Percentiles rank a stretch among this genome's conserved stretches.
Conservation (phyloP, 2,797 vertebrate genomes). For the Pantherophis vulpinus region DNA sequence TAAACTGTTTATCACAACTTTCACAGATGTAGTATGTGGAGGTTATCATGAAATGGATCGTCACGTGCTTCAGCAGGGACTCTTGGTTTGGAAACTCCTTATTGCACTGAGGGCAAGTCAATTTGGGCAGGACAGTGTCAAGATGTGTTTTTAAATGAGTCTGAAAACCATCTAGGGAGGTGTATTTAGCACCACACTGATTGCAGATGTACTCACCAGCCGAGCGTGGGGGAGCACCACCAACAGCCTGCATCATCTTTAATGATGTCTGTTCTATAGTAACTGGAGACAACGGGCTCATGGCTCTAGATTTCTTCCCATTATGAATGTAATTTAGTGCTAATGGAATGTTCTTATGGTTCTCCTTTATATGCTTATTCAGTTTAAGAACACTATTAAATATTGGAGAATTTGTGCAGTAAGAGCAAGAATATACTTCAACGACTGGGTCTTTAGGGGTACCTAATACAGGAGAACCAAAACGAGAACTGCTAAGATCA, state of each 20-base stretch:
- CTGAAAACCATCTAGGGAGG: slow-evolving; percentile 94
- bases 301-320: slow-evolving; percentile 91
- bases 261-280: slow-evolving; percentile 86
- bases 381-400: slow-evolving; percentile 98
- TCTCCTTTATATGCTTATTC: slow-evolving; percentile 99
- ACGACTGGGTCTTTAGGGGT: slow-evolving; percentile 96
- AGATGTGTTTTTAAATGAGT: slow-evolving; percentile 97
- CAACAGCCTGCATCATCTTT: slow-evolving; percentile 86
- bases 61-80: slow-evolving; percentile 93
- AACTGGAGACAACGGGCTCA: slow-evolving; percentile 94
- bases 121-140: slow-evolving; percentile 88
- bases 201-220: slow-evolving; percentile 95
- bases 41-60: slow-evolving; percentile 95
- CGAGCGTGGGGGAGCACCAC: slow-evolving; percentile 80
- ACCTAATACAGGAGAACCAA: slow-evolving; percentile 92
- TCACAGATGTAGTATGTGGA: slow-evolving; percentile 98
- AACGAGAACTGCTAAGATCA: slow-evolving; percentile 90
- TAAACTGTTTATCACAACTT: slow-evolving; percentile 98
- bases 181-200: slow-evolving; percentile 97
- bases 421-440: slow-evolving; percentile 98
- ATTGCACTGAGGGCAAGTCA: slow-evolving; percentile 96
- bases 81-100: slow-evolving; percentile 98
- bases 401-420: slow-evolving; percentile 98
- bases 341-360: slow-evolving; percentile 99
- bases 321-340: slow-evolving; percentile 98